Evolutionary conservation across 2,797 vertebrate species (phyloP).

Genomic region (Eulemur mongoz): DNA sequence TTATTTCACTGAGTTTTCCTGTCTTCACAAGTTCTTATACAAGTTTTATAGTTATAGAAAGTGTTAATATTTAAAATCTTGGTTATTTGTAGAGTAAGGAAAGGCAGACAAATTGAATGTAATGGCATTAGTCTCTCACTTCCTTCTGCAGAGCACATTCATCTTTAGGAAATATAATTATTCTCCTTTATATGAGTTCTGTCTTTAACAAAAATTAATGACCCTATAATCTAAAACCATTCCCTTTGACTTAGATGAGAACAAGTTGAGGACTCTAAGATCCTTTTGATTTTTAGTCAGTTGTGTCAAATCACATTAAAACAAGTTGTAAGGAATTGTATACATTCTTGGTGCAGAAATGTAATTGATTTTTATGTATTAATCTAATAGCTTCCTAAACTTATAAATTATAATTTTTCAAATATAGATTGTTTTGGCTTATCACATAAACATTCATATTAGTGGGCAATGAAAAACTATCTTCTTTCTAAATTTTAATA

Average conservation of each 20-base stretch:
- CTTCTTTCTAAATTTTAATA: conserved; percentile 31
- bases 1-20: background rate
- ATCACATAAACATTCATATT: background rate
- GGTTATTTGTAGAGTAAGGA: conserved; percentile 46
- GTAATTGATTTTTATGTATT: background rate
- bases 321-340: conserved; percentile 6
- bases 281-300: conserved; percentile 25
- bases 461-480: background rate
- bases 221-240: conserved; percentile 3
- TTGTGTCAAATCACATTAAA: conserved; percentile 40
- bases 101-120: conserved; percentile 47
- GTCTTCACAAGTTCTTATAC: background rate
- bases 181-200: conserved; percentile 56
- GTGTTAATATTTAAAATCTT: conserved; percentile 66
- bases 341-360: conserved; percentile 15
- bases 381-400: background rate
- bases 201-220: conserved; percentile 70
- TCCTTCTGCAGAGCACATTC: conserved; percentile 42
- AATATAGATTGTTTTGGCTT: background rate
- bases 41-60: conserved; percentile 38
- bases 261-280: background rate
- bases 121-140: conserved; percentile 48
- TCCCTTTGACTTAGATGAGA: conserved; percentile 47
- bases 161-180: conserved; percentile 69
- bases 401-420: background rate